Percentiles rank a stretch among this genome's conserved stretches.
phyloP scores from a whole-genome alignment of 2,113 vertebrate species.

The Pimephales promelas region DNA sequence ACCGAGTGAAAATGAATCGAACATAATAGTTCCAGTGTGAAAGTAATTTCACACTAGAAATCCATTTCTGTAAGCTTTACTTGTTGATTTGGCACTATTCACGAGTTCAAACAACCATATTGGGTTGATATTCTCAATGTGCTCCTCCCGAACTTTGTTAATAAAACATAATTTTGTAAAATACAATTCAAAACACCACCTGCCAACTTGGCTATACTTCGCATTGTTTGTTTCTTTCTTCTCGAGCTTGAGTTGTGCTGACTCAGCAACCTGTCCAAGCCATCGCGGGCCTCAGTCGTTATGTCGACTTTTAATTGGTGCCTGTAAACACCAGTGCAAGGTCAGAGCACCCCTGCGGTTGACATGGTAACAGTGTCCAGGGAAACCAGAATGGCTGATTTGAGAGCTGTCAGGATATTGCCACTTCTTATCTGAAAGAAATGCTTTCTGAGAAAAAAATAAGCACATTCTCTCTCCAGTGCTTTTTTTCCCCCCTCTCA shows the following conservation, averaged over 20 bases:
- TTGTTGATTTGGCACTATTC: background rate
- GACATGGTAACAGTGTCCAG: constrained; percentile 57
- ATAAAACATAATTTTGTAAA: background rate
- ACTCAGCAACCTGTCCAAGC: constrained; percentile 5
- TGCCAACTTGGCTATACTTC: background rate
- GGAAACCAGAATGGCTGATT: constrained; percentile 49
- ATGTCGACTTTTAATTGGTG: constrained; percentile 54
- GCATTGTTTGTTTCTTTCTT: background rate
- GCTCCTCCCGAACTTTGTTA: too few relatives aligned
- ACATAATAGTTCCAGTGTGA: background rate
- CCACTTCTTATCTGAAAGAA: constrained; percentile 37
- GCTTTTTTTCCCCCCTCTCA: background rate
- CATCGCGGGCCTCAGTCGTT: constrained; percentile 8
- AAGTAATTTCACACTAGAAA: constrained; percentile 10
- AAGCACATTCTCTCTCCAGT: constrained; percentile 26
- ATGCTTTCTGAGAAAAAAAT: constrained; percentile 35
- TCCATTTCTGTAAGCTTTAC: background rate
- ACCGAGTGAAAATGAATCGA: background rate
- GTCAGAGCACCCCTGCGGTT: constrained; percentile 46
- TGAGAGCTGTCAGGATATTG: constrained; percentile 44
- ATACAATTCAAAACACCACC: background rate
- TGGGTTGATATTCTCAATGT: too few relatives aligned
- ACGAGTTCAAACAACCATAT: too few relatives aligned
- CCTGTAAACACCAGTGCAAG: constrained; percentile 49
- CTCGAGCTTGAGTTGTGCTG: background rate